Percentiles rank a stretch among this genome's conserved stretches.
Evolutionary conservation across 2,113 vertebrate genomes (phyloP).

Genomic region (Ancistrus triradiatus): DNA sequence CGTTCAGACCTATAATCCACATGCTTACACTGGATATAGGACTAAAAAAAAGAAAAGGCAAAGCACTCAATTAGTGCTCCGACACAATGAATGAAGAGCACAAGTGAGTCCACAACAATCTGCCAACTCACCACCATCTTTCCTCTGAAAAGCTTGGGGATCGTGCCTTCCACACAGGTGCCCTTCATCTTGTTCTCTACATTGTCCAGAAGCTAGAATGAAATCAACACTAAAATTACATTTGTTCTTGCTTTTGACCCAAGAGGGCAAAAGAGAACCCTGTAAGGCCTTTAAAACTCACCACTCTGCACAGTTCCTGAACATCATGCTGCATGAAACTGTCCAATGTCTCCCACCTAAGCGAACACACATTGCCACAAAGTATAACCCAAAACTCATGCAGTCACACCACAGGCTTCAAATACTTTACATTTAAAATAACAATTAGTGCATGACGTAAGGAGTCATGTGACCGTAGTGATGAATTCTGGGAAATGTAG

Average conservation of each 20-base stretch:
- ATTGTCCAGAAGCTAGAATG: conserved; percentile 88
- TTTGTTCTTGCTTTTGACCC: background rate
- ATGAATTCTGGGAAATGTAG: no score
- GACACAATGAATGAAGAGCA: background rate
- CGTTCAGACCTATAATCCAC: conserved; percentile 97
- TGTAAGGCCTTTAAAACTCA: conserved; percentile 77
- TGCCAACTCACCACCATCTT: conserved; percentile 92
- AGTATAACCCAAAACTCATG: background rate
- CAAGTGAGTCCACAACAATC: background rate
- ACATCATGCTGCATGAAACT: conserved; percentile 99
- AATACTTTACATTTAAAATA: no score
- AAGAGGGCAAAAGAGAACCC: no score
- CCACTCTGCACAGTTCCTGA: conserved; percentile 97
- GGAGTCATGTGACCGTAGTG: no score
- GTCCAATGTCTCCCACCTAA: conserved; percentile 97
- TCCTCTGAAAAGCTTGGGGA: conserved; percentile 95
- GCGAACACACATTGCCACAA: background rate
- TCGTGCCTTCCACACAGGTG: conserved; percentile 97
- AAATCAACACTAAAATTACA: background rate
- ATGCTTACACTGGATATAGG: conserved; percentile 98
- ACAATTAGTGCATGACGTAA: no score
- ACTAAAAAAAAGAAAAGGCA: conserved; percentile 65
- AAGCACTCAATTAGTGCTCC: background rate
- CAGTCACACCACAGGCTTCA: no score
- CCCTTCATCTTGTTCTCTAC: conserved; percentile 99